Evolutionary conservation across 2,113 vertebrate species (phyloP).

Genomic region (Jaculus jaculus): DNA sequence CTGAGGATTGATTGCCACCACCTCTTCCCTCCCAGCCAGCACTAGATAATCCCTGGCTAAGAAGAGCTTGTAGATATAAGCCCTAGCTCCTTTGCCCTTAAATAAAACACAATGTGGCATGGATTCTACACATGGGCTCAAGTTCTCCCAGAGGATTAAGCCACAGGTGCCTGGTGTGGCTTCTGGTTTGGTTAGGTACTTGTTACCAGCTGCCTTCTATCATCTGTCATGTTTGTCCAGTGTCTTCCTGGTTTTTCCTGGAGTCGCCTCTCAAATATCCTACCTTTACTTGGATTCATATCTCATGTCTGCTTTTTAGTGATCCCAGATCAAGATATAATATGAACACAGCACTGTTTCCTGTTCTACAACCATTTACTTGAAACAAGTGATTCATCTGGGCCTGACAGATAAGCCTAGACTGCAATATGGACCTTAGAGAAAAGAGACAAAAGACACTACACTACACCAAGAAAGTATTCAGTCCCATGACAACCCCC

Average conservation of each 20-base stretch:
- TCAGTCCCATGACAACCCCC: not conserved
- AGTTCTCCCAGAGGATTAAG: not conserved
- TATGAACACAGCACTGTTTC: not conserved
- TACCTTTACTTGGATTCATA: not conserved
- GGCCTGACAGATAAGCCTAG: not conserved
- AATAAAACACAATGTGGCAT: not conserved
- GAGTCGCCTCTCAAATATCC: not conserved
- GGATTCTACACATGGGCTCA: not conserved
- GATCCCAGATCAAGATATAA: not conserved
- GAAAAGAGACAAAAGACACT: not conserved
- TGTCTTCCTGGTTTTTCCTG: not conserved
- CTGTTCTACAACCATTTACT: not conserved
- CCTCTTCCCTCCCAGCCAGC: accelerated
- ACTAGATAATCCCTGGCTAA: not conserved
- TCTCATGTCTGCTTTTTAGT: not conserved
- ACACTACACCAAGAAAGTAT: not conserved
- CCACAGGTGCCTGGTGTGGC: no score
- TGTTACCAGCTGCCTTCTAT: not conserved
- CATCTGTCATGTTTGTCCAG: not conserved
- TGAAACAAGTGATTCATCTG: not conserved
- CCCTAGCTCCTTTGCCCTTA: not conserved
- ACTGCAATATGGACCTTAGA: not conserved
- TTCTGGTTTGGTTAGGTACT: not conserved
- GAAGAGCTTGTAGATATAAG: not conserved
- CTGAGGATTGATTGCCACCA: not conserved